Base-by-base conservation (phyloP, 2,888 invertebrate genomes). In the Caenorhabditis becei region DNA sequence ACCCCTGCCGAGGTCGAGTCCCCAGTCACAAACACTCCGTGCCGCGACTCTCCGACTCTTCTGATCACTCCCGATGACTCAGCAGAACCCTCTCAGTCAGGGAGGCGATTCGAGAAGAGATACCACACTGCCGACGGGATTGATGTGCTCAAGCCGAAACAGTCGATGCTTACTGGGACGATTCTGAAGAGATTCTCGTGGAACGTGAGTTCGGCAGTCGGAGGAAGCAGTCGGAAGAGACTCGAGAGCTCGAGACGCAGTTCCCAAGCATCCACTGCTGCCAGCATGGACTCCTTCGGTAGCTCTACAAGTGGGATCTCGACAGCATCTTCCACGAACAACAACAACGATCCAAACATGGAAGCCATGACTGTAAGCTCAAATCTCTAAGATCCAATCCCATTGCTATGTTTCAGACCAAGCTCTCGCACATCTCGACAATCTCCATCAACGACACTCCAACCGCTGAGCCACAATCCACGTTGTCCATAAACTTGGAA, bases 91-190 rank as follows among this genome's bases (percentile, higher is more conserved):
- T 26, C 61, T 7, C 69, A 63, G 32, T 79, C 81, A 10, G 83
- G 85, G 2, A 54, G 87, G 20, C 65, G 87, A 20, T 87, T 86
- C 62, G 87, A 87, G 77, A 87, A 87, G 63, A 53, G 85, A 53
- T 86, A 84, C 53, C 86, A 86, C 59, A 86, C 87, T 93, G 88
- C 94, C 7, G 94, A 94, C 83, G 93, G 93, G 79, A 94, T 94
- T 84, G 94, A 94, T 41, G 80, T 87, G 10, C 20, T 77, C 51
- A 88, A 88, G 63, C 85, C 87, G 1, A 85, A 86, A 62, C 80
- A 77, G 8, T 77, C 84, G n/a, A 65, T 71, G 58, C 44, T 84
- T 32, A 62, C 83, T 10, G 80, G 80, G 11, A 69, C 79, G 10
- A 87, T 87, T 37, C 70, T 84, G 37, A 87, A 87, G 72, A 54